phyloP scores from a whole-genome alignment of 2,888 invertebrate genomes.

The Sinopyrophorus schimmeli region DNA sequence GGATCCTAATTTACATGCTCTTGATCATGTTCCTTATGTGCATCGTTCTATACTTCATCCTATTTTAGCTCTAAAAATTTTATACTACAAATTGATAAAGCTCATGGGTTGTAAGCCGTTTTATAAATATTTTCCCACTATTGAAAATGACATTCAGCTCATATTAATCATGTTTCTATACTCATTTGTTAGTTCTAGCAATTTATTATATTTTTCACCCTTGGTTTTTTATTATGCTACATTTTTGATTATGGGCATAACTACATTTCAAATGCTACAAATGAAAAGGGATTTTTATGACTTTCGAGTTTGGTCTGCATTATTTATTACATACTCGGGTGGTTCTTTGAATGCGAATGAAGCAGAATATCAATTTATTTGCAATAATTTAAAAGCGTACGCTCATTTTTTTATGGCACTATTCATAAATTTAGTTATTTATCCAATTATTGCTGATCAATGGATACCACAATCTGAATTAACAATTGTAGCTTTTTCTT shows the following conservation, averaged over 20 bases:
- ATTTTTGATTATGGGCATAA: conserved; percentile 74
- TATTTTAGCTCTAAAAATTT: conserved; percentile 67
- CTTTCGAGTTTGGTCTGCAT: conserved; percentile 80
- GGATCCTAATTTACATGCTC: conserved; percentile 66
- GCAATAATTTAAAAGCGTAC: conserved; percentile 81
- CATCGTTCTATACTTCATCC: conserved; percentile 77
- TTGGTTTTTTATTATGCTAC: conserved; percentile 75
- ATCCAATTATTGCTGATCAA: conserved; percentile 75
- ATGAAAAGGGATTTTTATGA: conserved; percentile 76
- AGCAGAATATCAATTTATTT: conserved; percentile 79
- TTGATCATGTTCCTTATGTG: conserved; percentile 73
- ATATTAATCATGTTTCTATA: conserved; percentile 70
- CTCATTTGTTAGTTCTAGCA: conserved; percentile 70
- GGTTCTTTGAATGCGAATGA: conserved; percentile 76
- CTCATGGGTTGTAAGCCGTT: conserved; percentile 56
- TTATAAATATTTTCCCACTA: conserved; percentile 63
- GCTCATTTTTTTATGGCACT: conserved; percentile 78
- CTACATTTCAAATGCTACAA: conserved; percentile 84
- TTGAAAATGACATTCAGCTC: conserved; percentile 65
- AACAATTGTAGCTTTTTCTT: conserved; percentile 73
- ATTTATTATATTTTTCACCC: conserved; percentile 71
- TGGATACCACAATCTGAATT: conserved; percentile 87
- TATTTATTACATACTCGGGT: conserved; percentile 81
- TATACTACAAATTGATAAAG: conserved; percentile 70
- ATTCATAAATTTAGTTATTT: conserved; percentile 73